Conservation (phyloP, 2,797 vertebrate species). For the Oreortyx pictus region DNA sequence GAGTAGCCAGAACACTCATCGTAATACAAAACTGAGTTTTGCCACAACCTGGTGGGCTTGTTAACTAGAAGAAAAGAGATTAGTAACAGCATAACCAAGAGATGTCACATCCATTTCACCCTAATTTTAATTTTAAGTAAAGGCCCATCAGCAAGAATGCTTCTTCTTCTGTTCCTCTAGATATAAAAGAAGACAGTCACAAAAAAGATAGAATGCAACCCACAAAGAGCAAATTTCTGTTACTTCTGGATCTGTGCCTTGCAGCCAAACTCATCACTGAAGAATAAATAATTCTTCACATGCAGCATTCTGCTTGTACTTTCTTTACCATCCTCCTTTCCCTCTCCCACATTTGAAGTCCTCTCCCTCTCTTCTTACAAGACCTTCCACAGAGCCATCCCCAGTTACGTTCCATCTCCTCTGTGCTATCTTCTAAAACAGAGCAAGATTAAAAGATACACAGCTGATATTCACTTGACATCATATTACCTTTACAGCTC, state of each 20-base stretch:
- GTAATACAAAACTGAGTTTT: slow-evolving; percentile 89
- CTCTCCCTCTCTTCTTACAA: not conserved
- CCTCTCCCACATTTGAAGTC: not conserved
- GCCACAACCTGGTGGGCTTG: slow-evolving; percentile 88
- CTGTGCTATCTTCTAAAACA: not conserved
- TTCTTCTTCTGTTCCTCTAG: not conserved
- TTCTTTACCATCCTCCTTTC: not conserved
- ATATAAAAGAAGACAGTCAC: not conserved
- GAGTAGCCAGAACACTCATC: slow-evolving; percentile 84
- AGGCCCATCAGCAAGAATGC: not conserved
- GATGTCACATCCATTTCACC: not conserved
- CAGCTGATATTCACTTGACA: not conserved
- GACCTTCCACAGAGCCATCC: not conserved
- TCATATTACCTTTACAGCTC: not conserved
- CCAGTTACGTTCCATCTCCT: not conserved
- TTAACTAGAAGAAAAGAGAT: slow-evolving; percentile 76
- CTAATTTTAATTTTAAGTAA: not conserved
- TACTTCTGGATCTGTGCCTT: not conserved
- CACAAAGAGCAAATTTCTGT: not conserved
- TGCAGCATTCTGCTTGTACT: not conserved
- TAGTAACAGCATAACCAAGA: not conserved
- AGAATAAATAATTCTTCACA: not conserved
- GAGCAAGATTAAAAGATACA: not conserved
- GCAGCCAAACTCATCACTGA: not conserved
- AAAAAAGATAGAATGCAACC: not conserved